Evolutionary conservation across 1,140 invertebrate species (phyloP), one percentile per base, ranked within the genome.

Genomic region (Pogonognathellus flavescens): DNA sequence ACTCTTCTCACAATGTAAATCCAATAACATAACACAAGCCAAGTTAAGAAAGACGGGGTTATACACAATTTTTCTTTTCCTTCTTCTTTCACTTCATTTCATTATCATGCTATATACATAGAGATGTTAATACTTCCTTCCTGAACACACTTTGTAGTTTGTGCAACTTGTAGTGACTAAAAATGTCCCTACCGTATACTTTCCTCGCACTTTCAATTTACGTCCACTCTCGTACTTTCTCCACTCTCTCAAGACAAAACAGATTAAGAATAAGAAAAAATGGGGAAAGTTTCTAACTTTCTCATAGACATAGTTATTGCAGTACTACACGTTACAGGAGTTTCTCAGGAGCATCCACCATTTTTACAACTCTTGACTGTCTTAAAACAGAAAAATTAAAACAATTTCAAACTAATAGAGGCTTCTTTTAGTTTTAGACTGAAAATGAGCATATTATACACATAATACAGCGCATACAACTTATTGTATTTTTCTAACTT

Each of bases 181-280:
- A 41, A 41, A 41, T 41, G 31, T 41, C 31, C 31, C 31, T 41
- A 3, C 31, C 6, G 31, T 41, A 6, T 41, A 3, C 31, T 41
- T 41, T 41, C 31, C 31, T 41, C 31, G 31, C 31, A 41, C 31
- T 66, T 66, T 25, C 62, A 66, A 22, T 66, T 60, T 60, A 18
- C 59, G 18, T 60, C 22, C 59, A 10, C n/a, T 5, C 7, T 60
- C 59, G 22, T 25, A 20, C 60, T 22, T 20, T 25, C 20, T 25
- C 3, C 25, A 11, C 9, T 76, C 31, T 3, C 70, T 41, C 11
- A 16, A 76, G 25, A 14, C 66, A 41, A 76, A 76, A 76, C 49
- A 31, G 70, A 76, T 76, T 76, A 76, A 76, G 53, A 57, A 2
- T 57, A 57, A 57, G 70, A n/a, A 76, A 76, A 76, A 50, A 76